Evolutionary conservation across 2,113 vertebrate species (phyloP), one percentile per base, ranked within the genome.

Genomic region (Otolemur garnettii): DNA sequence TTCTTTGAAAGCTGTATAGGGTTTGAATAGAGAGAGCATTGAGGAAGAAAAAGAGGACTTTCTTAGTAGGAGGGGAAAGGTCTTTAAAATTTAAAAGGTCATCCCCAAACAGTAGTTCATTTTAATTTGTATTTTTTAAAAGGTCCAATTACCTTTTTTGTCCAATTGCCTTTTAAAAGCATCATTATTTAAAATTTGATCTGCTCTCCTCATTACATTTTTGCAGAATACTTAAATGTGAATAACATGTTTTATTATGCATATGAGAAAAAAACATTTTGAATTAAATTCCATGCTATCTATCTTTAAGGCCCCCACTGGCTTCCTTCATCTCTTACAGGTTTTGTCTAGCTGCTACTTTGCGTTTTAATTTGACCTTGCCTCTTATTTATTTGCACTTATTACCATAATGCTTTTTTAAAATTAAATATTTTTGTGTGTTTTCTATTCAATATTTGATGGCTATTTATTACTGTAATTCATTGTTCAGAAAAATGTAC

Each of bases 331-430:
- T 87, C 55, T 45, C 88, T 88, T 33, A 42, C 45, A 64, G 55
- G 35, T 87, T 85, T 89, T 72, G 21, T 92, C 22, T 91, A 68
- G 80, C 81, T 92, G 88, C 62, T 95, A 30, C 69, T 96, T 96
- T 97, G 89, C 60, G 91, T 97, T 93, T 96, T 90, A 91, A 97
- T 96, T 88, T 90, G 91, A 74, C 60, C 50, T 78, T 96, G 77
- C 4, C 66, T 96, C 95, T 96, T 94, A 95, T 94, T 95, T 95
- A 85, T 87, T 96, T 94, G 75, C 66, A 82, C 53, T 60, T 94
- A 85, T 93, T 95, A 93, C 42, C n/a, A 94, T 80, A 91, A 96
- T 89, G n/a, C 93, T 93, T 95, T 95, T 96, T 90, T 78, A 55
- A 94, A 93, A 91, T 89, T 88, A 91, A 96, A 66, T 91, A 82